These are phyloP conservation scores for Galbula dea DNA, from an alignment of 2,113 vertebrate genomes.

Conservation along the genomic window DNA sequence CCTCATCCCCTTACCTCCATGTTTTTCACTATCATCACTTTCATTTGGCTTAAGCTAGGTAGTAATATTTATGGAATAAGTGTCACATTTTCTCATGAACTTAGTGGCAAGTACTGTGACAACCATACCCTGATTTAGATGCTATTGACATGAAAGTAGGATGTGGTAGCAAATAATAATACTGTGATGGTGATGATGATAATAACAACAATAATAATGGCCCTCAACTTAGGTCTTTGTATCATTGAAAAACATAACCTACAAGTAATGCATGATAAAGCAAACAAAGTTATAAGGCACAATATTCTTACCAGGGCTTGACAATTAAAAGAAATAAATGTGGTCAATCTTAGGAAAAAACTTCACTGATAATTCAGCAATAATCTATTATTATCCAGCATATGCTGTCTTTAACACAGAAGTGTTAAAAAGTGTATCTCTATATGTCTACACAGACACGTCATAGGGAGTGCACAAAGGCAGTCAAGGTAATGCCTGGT, in stretches of 20 bases:
- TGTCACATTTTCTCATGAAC: not conserved
- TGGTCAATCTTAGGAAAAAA: not conserved
- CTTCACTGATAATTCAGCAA: not conserved
- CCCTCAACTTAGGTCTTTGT: not conserved
- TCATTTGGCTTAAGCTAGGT: not conserved
- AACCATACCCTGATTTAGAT: not conserved
- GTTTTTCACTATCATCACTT: not conserved
- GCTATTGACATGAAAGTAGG: not conserved
- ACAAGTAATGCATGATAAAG: not conserved
- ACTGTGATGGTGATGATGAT: not conserved
- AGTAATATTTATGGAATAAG: not conserved
- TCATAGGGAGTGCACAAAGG: not conserved
- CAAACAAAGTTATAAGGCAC: not conserved
- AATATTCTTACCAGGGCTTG: not conserved
- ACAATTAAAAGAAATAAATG: not conserved
- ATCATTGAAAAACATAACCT: not conserved
- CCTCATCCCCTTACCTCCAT: not conserved
- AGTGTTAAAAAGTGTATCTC: accelerated
- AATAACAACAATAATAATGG: not conserved
- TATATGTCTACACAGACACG: not conserved
- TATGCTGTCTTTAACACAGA: not conserved
- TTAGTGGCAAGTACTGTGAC: not conserved
- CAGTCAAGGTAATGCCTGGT: not conserved
- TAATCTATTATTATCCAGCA: not conserved
- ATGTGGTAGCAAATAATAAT: not conserved